Conservation (phyloP, 1,140 invertebrate species). For the Antheraea pernyi region DNA sequence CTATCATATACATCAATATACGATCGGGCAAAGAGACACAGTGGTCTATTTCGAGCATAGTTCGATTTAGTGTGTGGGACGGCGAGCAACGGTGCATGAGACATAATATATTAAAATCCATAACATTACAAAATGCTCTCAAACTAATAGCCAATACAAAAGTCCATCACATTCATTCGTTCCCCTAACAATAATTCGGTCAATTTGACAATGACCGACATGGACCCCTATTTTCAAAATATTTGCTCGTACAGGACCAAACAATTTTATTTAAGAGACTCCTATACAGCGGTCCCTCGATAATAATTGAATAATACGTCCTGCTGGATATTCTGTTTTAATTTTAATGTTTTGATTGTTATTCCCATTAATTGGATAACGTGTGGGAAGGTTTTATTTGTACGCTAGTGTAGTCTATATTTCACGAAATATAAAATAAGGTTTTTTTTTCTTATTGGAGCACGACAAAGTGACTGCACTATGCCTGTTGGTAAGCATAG, state of each 20-base stretch:
- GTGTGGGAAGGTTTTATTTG: not conserved
- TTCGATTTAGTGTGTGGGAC: too few relatives aligned
- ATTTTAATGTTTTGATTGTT: conserved; percentile 23
- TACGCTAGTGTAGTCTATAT: not conserved
- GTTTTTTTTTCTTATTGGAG: too few relatives aligned
- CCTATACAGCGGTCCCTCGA: conserved; percentile 27
- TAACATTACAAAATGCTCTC: not conserved
- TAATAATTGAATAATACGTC: conserved; percentile 45
- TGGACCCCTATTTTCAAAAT: conserved; percentile 48
- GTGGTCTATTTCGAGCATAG: too few relatives aligned
- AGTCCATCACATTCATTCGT: conserved; percentile 21
- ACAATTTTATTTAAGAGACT: conserved; percentile 44
- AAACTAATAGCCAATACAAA: not conserved
- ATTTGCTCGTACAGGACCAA: conserved; percentile 42
- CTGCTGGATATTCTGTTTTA: conserved; percentile 19
- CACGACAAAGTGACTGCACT: too few relatives aligned
- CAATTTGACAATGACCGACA: conserved; percentile 45
- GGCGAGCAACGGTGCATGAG: too few relatives aligned
- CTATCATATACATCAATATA: too few relatives aligned
- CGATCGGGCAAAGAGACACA: too few relatives aligned
- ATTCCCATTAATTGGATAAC: not conserved
- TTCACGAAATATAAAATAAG: not conserved
- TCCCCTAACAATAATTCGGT: conserved; percentile 46
- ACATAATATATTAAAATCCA: not conserved
- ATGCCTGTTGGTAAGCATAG: too few relatives aligned